Base-by-base conservation (phyloP, 2,113 vertebrate species). In the Proteles cristata region DNA sequence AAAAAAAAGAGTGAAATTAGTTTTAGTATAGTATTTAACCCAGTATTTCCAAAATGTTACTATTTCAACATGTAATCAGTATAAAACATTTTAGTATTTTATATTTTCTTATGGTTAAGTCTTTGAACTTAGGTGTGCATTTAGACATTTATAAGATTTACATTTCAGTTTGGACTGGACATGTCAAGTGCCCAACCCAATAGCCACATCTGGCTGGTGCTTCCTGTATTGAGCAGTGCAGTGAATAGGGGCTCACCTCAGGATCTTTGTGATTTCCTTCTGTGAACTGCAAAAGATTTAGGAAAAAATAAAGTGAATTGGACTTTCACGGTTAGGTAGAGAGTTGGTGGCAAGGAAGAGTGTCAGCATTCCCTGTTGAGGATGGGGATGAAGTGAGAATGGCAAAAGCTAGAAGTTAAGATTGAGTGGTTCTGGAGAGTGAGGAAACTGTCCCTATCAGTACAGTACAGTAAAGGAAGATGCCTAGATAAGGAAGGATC, bases 21-120 rank as follows among this genome's bases (percentile, higher is more conserved):
- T 88, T 93, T 79, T 69, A 88, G 48, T 58, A 69, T 76, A 11
- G 77, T 77, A 35, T 26, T 96, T 93, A 80, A 69, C 26, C 11
- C 10, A 86, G 0, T 88, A 81, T 88, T 96, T 84, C 63, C 4
- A 83, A 53, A 95, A 55, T 80, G 33, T 87, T 90, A 73, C 21
- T 61, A 84, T 93, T 93, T 94, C 43, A 85, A 43, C 39, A 33
- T 26, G 2, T 65, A 91, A 17, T 71, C 39, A 73, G 0, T 91
- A n/a, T 95, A 28, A 71, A 96, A 87, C 25, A 50, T 85, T 19
- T 26, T 73, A 76, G 25, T 69, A 35, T 58, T 90, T 90, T 94
- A 31, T 14, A 35, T 79, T 76, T 55, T 76, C 11, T 53, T 92
- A 45, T 94, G 85, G 25, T n/a, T 73, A 80, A 65, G 31, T 81